A percentile compares a stretch with the other conserved stretches of the same genome.
These are phyloP conservation scores for Harpalus rufipes DNA, from an alignment of 2,888 invertebrate species.

Conservation along the genomic window DNA sequence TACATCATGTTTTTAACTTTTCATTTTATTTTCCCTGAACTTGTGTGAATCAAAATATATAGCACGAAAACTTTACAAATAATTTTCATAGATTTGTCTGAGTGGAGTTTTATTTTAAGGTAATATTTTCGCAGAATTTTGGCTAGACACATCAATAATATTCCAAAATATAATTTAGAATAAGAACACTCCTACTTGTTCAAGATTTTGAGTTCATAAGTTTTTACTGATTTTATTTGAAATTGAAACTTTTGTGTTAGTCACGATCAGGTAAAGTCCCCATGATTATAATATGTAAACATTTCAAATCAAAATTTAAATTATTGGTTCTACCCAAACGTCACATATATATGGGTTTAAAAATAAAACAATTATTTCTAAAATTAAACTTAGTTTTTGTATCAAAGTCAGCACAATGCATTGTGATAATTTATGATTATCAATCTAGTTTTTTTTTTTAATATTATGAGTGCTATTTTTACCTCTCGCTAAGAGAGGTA, in stretches of 20 bases:
- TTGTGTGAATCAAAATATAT: conserved; percentile 1
- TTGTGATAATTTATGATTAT: not conserved
- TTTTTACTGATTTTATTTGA: too few relatives aligned
- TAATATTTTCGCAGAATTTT: not conserved
- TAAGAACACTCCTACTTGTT: too few relatives aligned
- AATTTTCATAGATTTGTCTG: not conserved
- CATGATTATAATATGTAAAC: not conserved
- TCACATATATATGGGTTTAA: not conserved
- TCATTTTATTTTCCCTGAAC: not conserved
- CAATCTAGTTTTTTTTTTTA: too few relatives aligned
- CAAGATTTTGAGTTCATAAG: too few relatives aligned
- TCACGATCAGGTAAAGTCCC: not conserved
- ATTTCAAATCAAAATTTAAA: not conserved
- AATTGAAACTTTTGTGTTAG: not conserved
- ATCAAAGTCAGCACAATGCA: not conserved
- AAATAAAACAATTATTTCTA: not conserved
- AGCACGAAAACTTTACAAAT: not conserved
- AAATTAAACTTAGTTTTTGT: not conserved
- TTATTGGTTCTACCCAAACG: not conserved
- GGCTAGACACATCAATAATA: not conserved
- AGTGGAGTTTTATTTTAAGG: not conserved
- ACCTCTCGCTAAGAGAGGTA: too few relatives aligned
- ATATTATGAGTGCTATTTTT: not conserved
- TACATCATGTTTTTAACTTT: not conserved
- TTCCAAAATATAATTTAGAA: too few relatives aligned